Evolutionary conservation across 2,113 vertebrate species (phyloP).

Genomic region (Muntiacus reevesi): DNA sequence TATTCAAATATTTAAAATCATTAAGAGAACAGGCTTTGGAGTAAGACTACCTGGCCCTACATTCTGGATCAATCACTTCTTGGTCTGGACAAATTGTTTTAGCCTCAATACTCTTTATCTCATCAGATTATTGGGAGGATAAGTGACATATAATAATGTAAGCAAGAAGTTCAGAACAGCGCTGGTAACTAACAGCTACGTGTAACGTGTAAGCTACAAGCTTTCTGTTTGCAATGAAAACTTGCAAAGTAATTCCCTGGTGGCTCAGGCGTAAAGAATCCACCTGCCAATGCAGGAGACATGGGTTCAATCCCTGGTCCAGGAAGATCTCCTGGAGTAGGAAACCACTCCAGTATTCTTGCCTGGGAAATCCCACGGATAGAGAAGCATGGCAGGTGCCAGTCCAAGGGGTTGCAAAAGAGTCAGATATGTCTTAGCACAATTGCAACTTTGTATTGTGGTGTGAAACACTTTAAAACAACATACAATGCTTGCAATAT

Average conservation of each 20-base stretch:
- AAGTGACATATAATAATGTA: neutral
- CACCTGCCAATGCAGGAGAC: neutral
- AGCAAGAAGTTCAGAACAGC: neutral
- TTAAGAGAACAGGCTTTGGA: neutral
- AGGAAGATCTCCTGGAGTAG: neutral
- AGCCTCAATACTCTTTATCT: neutral
- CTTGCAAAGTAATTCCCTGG: neutral
- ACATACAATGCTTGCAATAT: neutral
- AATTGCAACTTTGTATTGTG: neutral
- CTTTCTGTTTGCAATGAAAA: neutral
- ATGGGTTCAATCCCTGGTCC: neutral
- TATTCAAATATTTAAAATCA: neutral
- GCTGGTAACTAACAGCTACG: neutral
- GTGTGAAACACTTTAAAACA: neutral
- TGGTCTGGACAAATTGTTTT: neutral
- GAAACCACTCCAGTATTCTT: neutral
- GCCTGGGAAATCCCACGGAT: neutral
- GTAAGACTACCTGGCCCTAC: neutral
- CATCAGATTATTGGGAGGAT: neutral
- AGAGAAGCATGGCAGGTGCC: neutral
- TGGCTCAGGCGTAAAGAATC: neutral
- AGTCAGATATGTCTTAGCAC: neutral
- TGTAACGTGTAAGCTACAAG: neutral
- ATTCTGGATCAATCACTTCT: neutral
- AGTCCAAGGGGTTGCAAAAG: neutral